phyloP scores from a whole-genome alignment of 1,140 invertebrate species.

The Halesus radiatus region DNA sequence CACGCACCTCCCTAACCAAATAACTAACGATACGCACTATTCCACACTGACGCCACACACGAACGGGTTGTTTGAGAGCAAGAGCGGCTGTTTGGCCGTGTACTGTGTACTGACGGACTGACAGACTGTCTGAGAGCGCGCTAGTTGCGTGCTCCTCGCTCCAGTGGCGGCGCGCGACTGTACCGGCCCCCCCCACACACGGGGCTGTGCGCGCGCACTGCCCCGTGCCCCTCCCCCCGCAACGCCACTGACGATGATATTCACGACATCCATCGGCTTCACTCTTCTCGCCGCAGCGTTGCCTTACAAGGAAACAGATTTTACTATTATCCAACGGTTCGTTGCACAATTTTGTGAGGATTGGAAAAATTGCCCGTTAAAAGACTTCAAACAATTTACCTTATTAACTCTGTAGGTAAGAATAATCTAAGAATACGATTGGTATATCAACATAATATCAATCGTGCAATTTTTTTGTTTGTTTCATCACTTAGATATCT shows the following conservation, averaged over 20 bases:
- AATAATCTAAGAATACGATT: no score
- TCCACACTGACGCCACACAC: conserved; percentile 57
- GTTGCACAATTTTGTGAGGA: conserved; percentile 40
- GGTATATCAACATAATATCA: no score
- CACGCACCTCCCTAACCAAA: conserved; percentile 12
- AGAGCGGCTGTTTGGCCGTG: background rate
- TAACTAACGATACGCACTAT: background rate
- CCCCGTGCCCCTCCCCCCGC: conserved; percentile 19
- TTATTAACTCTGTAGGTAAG: no score
- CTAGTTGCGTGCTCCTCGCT: conserved; percentile 54
- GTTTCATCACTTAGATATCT: no score
- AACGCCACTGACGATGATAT: background rate
- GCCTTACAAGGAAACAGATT: conserved; percentile 42
- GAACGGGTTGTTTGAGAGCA: conserved; percentile 41
- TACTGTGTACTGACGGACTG: background rate
- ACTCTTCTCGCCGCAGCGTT: conserved; percentile 19
- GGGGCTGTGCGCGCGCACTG: conserved; percentile 59
- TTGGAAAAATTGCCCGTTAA: no score
- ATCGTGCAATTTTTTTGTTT: no score
- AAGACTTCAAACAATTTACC: no score
- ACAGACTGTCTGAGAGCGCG: conserved; percentile 57
- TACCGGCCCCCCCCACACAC: background rate
- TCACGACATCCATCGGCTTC: background rate
- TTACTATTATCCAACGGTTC: conserved; percentile 43
- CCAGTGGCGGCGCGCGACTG: conserved; percentile 43